Conservation (phyloP, 2,797 vertebrate species). For the Xerus rutilus region DNA sequence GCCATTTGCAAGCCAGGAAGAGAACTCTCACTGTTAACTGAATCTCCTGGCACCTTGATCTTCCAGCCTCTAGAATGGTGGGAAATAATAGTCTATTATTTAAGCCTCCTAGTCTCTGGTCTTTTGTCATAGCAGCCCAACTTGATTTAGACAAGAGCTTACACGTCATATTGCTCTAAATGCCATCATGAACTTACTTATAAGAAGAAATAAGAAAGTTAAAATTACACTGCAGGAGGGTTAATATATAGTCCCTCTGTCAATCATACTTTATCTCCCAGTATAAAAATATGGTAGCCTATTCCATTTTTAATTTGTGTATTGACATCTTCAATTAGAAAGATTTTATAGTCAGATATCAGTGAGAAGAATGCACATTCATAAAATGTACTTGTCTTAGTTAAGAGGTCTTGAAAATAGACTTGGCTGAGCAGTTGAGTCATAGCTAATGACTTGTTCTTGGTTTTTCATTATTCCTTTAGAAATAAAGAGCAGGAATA, state of each 20-base stretch:
- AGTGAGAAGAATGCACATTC: slow-evolving; percentile 77
- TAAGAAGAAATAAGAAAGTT: background rate
- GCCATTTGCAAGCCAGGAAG: background rate
- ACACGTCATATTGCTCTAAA: background rate
- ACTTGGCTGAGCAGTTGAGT: slow-evolving; percentile 80
- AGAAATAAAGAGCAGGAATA: slow-evolving; percentile 85
- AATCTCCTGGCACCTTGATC: background rate
- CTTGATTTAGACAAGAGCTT: background rate
- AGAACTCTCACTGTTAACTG: background rate
- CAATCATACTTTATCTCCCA: slow-evolving; percentile 35
- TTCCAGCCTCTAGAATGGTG: background rate
- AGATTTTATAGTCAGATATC: slow-evolving; percentile 63
- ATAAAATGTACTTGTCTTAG: slow-evolving; percentile 72
- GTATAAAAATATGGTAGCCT: slow-evolving; percentile 60
- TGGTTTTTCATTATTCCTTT: slow-evolving; percentile 86
- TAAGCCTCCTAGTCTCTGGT: background rate
- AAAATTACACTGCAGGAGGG: background rate
- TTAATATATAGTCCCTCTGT: background rate
- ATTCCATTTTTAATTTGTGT: slow-evolving; percentile 46
- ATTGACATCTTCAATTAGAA: slow-evolving; percentile 58
- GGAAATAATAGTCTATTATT: background rate
- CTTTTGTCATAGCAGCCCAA: background rate
- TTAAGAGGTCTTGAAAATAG: slow-evolving; percentile 80
- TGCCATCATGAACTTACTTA: slow-evolving; percentile 56
- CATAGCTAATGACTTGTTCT: slow-evolving; percentile 75